A percentile compares a stretch with the other conserved stretches of the same genome.
Conservation (phyloP, 2,888 invertebrate species). For the Catocala fraxini region DNA sequence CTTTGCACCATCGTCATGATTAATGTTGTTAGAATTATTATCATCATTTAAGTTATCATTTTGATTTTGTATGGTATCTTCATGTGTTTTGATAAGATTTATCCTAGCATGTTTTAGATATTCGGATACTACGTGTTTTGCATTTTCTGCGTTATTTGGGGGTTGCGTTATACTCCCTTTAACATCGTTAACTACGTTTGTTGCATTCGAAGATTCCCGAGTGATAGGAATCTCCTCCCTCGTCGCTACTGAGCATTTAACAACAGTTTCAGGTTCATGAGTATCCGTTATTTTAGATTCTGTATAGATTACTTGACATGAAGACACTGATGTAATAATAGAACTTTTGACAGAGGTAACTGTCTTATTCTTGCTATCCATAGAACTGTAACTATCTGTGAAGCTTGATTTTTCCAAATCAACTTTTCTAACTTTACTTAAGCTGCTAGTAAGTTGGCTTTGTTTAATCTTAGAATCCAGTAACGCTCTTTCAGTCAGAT, state of each 20-base stretch:
- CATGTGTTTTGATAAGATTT: constrained; percentile 76
- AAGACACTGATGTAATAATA: constrained; percentile 49
- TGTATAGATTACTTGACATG: constrained; percentile 48
- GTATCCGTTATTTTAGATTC: constrained; percentile 53
- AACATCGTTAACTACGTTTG: constrained; percentile 52
- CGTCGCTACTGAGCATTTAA: constrained; percentile 43
- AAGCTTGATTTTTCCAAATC: constrained; percentile 70
- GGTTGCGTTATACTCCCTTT: constrained; percentile 64
- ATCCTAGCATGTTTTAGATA: constrained; percentile 89
- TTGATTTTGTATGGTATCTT: constrained; percentile 68
- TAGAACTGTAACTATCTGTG: constrained; percentile 59
- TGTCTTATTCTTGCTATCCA: constrained; percentile 53
- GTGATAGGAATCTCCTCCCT: constrained; percentile 58
- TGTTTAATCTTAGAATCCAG: constrained; percentile 91
- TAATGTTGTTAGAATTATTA: constrained; percentile 58
- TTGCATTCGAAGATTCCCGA: constrained; percentile 50
- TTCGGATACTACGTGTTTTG: constrained; percentile 90
- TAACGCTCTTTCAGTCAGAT: constrained; percentile 91
- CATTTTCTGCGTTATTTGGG: constrained; percentile 80
- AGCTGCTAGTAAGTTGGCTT: constrained; percentile 83
- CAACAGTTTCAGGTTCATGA: constrained; percentile 51
- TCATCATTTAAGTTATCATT: constrained; percentile 70
- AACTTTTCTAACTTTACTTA: constrained; percentile 74
- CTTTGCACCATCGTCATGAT: constrained; percentile 69
- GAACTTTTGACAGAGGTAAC: constrained; percentile 48